These are phyloP conservation scores for Lordiphosa clarofinis DNA, from an alignment of 1,140 invertebrate genomes.

Conservation along the genomic window DNA sequence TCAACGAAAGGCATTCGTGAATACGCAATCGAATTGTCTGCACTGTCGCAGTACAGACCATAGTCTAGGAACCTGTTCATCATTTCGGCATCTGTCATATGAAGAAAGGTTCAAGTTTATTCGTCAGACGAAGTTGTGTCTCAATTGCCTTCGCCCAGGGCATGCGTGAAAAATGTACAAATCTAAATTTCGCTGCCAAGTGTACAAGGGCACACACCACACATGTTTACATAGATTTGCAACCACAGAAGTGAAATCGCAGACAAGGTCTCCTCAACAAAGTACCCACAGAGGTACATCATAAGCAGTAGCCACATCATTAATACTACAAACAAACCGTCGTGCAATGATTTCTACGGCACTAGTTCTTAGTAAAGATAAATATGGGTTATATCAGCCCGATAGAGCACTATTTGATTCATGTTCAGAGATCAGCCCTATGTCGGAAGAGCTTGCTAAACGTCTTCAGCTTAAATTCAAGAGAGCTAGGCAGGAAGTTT, in stretches of 20 bases:
- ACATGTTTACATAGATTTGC: slow-evolving; percentile 2
- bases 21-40: neutral
- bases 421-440: slow-evolving; percentile 9
- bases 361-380: neutral
- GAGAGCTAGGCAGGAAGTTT: neutral
- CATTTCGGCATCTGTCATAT: too few species aligned
- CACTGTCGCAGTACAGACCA: too few species aligned
- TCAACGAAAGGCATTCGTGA: neutral
- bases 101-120: too few species aligned
- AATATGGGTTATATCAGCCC: slow-evolving; percentile 3
- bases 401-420: slow-evolving; percentile 4
- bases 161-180: neutral
- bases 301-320: neutral
- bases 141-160: too few species aligned
- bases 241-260: neutral
- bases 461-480: neutral
- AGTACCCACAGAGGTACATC: neutral
- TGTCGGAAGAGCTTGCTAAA: slow-evolving; percentile 9
- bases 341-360: neutral
- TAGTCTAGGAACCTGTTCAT: too few species aligned
- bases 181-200: too few species aligned
- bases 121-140: too few species aligned
- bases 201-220: too few species aligned
- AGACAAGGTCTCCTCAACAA: neutral
- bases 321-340: neutral